Evolutionary conservation across 2,113 vertebrate species (phyloP).

Genomic region (Clupea harengus): DNA sequence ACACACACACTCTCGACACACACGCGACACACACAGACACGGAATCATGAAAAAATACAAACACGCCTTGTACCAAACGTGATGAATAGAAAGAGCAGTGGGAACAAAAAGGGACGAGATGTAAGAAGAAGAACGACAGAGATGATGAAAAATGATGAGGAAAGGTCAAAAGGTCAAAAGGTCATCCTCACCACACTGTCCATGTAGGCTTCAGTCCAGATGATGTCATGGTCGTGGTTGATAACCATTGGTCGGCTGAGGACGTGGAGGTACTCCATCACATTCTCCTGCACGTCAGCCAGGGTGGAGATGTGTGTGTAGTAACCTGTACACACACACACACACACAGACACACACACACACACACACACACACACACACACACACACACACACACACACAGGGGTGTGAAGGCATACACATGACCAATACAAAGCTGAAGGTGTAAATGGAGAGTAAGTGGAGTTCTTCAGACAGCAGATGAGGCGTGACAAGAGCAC

Average conservation of each 20-base stretch:
- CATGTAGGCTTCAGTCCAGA: conserved; percentile 97
- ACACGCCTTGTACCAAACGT: neutral
- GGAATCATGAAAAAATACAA: neutral
- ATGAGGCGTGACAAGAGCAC: too few species aligned
- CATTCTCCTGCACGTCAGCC: conserved; percentile 92
- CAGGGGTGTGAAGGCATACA: too few species aligned
- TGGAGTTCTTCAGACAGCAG: too few species aligned
- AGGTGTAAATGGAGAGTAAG: too few species aligned
- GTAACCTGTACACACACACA: conserved; percentile 76
- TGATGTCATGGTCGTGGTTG: conserved; percentile 93
- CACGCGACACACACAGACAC: too few species aligned
- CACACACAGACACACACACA: conserved; percentile 12
- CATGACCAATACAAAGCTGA: too few species aligned
- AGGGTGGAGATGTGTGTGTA: conserved; percentile 94
- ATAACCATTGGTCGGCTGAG: conserved; percentile 98
- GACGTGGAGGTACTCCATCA: conserved; percentile 97
- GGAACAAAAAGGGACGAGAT: neutral
- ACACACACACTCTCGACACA: too few species aligned
- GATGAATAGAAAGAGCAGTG: too few species aligned
- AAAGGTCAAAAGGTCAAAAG: neutral
- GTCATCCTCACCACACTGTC: conserved; percentile 83
- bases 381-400: neutral
- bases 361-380: conserved; percentile 24
- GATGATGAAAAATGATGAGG: too few species aligned
- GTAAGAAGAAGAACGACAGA: too few species aligned